A percentile compares a stretch with the other conserved stretches of the same genome.
Evolutionary conservation across 2,888 invertebrate species (phyloP).

Genomic region (Acleris literana): DNA sequence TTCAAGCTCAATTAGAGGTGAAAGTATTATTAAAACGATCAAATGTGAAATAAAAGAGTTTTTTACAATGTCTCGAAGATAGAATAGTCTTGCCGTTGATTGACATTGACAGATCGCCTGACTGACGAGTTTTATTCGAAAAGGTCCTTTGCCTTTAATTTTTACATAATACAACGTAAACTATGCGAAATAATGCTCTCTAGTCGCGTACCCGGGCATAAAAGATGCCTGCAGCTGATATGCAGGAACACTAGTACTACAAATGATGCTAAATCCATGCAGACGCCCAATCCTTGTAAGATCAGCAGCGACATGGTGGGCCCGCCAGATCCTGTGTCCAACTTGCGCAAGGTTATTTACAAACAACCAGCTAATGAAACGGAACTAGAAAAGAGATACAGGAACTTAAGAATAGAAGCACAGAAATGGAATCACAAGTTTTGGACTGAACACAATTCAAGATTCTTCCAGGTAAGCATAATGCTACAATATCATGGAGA

Average conservation of each 20-base stretch:
- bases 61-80: background rate
- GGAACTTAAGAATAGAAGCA: conserved; percentile 86
- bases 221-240: conserved; percentile 14
- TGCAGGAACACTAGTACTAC: conserved; percentile 54
- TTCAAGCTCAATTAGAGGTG: too few relatives aligned
- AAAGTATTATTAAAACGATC: too few relatives aligned
- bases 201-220: conserved; percentile 41
- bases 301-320: conserved; percentile 87
- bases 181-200: conserved; percentile 35
- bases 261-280: conserved; percentile 60
- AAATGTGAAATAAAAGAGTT: too few relatives aligned
- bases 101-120: background rate
- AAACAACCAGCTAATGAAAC: conserved; percentile 87
- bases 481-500: too few relatives aligned
- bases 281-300: conserved; percentile 67
- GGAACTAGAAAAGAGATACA: conserved; percentile 84
- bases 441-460: conserved; percentile 91
- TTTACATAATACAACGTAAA: conserved; percentile 21
- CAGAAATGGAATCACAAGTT: conserved; percentile 93
- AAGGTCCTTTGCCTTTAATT: background rate
- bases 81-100: background rate
- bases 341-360: conserved; percentile 89
- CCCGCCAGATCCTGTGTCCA: conserved; percentile 91
- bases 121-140: too few relatives aligned
- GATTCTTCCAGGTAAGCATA: conserved; percentile 84